Evolutionary conservation across 2,113 vertebrate genomes (phyloP).

Genomic region (Prunella fulvescens): DNA sequence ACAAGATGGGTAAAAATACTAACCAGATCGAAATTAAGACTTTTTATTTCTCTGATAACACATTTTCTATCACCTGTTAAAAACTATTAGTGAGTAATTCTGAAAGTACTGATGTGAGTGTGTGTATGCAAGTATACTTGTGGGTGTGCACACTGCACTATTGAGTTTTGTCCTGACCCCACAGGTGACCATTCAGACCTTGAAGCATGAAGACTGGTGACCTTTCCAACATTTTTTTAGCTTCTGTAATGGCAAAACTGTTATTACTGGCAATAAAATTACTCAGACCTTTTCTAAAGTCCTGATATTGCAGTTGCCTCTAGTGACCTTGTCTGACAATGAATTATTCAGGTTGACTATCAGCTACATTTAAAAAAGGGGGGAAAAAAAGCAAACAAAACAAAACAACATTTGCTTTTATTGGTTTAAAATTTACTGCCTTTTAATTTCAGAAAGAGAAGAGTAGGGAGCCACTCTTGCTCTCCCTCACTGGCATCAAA

Average conservation of each 20-base stretch:
- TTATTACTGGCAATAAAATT: conserved; percentile 63
- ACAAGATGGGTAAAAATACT: no score
- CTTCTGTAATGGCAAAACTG: conserved; percentile 53
- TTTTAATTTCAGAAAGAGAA: conserved; percentile 53
- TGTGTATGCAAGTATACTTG: background rate
- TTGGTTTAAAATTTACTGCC: conserved; percentile 66
- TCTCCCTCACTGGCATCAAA: conserved; percentile 30
- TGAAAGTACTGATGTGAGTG: background rate
- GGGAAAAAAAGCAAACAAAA: background rate
- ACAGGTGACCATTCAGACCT: background rate
- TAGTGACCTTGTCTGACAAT: conserved; percentile 39
- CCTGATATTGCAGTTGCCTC: conserved; percentile 53
- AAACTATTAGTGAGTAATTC: background rate
- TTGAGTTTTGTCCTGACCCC: background rate
- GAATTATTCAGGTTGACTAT: conserved; percentile 62
- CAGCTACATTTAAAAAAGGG: conserved; percentile 20
- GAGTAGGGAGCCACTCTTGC: background rate
- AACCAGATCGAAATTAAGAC: background rate
- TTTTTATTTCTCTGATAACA: background rate
- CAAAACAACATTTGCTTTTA: conserved; percentile 23
- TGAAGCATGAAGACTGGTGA: conserved; percentile 46
- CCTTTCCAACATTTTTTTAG: conserved; percentile 56
- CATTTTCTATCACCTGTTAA: background rate
- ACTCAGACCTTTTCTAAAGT: conserved; percentile 58
- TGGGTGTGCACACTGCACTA: background rate